phyloP scores from a whole-genome alignment of 2,797 vertebrate species.

The Eleutherodactylus coqui region DNA sequence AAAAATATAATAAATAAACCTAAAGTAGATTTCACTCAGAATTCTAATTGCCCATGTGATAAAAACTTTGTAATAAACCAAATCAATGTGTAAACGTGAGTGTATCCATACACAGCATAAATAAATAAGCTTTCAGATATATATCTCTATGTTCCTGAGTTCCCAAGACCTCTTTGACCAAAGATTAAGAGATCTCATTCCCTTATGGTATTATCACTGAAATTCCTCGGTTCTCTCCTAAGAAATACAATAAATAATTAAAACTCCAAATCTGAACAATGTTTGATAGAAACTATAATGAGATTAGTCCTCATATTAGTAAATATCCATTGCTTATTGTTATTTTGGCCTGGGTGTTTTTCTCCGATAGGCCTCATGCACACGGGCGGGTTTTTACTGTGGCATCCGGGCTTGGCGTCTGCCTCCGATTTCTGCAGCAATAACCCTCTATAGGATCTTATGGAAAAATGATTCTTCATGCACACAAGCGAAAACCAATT shows the following conservation, averaged over 20 bases:
- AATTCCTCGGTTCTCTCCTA: background rate
- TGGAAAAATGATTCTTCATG: no score
- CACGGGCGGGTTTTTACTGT: no score
- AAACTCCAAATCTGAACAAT: background rate
- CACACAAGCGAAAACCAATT: no score
- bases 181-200: slow-evolving; percentile 40
- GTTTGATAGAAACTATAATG: background rate
- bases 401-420: no score
- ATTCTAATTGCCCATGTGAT: background rate
- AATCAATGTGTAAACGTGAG: background rate
- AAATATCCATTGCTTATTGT: background rate
- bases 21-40: background rate
- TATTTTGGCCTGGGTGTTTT: background rate
- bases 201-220: background rate
- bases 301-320: background rate
- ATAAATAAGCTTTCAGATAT: slow-evolving; percentile 31
- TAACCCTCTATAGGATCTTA: no score
- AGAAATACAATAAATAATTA: background rate
- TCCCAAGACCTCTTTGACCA: slow-evolving; percentile 43
- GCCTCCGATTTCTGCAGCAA: no score
- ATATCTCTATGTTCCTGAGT: slow-evolving; percentile 54
- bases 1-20: background rate
- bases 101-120: background rate
- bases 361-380: no score
- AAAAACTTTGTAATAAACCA: slow-evolving; percentile 26